Evolutionary conservation across 2,888 invertebrate species (phyloP), one percentile per base, ranked within the genome.

Genomic region (Tipula vernalis): DNA sequence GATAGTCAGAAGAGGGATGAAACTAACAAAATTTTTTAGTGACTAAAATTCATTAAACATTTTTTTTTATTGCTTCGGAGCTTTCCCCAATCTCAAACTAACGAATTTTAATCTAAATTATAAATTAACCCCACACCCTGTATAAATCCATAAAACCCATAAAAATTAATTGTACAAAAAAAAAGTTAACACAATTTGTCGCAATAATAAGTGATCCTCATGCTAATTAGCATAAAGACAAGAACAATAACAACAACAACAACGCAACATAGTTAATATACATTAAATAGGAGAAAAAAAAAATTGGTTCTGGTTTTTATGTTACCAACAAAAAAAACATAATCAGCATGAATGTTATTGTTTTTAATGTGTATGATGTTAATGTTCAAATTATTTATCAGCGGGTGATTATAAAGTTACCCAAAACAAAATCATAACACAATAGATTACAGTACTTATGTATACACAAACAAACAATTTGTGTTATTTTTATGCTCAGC

Each of bases 291-390:
- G 0, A 13, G 10, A 71, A 12, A 2, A 28, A 28, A 71, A 28
- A 10, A 18, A 71, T 71, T 71, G 71, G 71, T 71, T 71, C 71
- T 71, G 71, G 28, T 71, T 71, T 71, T 71, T 28, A 71, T 71
- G 71, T 71, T 71, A 57, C 51, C 5, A 39, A 39, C 1, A n/a
- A 28, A n/a, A 71, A 71, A 71, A 18, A 71, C 18, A 71, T 71
- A 71, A 71, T 71, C 71, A 71, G 71, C 71, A 71, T 71, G 71
- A 71, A 71, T 71, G 71, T 71, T 71, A 71, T 71, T 71, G 71
- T 71, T 71, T 71, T 71, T 71, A 71, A 71, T 71, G 71, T 71
- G 10, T 71, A 71, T 71, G 71, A 71, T 71, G 71, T 71, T 71
- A 71, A 71, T 71, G 71, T 71, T 71, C 71, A 71, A 71, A 71